Evolutionary conservation across 2,888 invertebrate genomes (phyloP).

Genomic region (Seira sanloemensis): DNA sequence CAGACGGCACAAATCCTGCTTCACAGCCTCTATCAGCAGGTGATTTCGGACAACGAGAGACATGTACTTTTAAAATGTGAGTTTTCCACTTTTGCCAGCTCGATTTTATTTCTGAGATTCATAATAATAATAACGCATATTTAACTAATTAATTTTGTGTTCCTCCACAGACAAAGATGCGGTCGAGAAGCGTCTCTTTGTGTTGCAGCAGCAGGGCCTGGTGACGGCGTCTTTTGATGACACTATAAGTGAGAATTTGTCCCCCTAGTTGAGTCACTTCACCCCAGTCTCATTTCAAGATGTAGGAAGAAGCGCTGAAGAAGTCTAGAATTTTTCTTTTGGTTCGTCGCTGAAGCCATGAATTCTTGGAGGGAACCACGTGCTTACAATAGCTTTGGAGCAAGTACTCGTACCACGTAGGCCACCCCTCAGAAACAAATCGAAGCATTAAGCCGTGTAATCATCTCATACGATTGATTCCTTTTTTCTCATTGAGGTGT

Average conservation of each 20-base stretch:
- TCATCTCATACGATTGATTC: neutral
- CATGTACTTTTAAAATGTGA: constrained; percentile 93
- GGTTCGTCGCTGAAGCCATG: neutral
- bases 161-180: constrained; percentile 90
- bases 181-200: constrained; percentile 93
- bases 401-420: too few species aligned
- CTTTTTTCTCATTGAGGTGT: neutral
- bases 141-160: neutral
- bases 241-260: constrained; percentile 70
- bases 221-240: constrained; percentile 78
- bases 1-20: constrained; percentile 98
- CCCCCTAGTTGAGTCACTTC: constrained; percentile 41
- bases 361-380: neutral
- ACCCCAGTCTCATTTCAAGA: neutral
- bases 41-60: constrained; percentile 91
- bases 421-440: too few species aligned
- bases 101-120: too few species aligned
- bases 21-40: constrained; percentile 97
- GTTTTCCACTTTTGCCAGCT: too few species aligned
- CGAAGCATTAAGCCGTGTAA: too few species aligned
- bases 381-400: too few species aligned
- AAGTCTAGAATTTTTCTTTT: neutral
- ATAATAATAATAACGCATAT: too few species aligned
- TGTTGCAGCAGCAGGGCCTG: constrained; percentile 87
- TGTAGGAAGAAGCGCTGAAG: neutral